Evolutionary conservation across 1,140 invertebrate species (phyloP).

Genomic region (Thaumatotibia leucotreta): DNA sequence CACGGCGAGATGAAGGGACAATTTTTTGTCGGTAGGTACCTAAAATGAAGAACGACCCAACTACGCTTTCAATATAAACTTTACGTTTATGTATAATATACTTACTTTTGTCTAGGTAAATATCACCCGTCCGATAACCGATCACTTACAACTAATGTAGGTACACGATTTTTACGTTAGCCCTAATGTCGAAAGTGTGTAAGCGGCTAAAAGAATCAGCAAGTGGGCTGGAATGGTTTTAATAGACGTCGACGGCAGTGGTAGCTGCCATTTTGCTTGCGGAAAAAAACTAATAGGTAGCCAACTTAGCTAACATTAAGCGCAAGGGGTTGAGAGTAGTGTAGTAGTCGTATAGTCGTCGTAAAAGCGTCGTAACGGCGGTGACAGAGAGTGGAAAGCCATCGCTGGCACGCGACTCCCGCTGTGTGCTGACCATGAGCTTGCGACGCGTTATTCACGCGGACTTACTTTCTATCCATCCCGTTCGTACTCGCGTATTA

Average conservation of each 20-base stretch:
- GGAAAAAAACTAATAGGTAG: constrained; percentile 51
- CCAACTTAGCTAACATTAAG: constrained; percentile 45
- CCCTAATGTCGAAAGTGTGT: constrained; percentile 36
- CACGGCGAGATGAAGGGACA: too few relatives aligned
- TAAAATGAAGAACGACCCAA: too few relatives aligned
- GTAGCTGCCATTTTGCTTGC: constrained; percentile 37
- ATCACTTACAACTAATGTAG: not conserved
- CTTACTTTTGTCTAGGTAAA: not conserved
- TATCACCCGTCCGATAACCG: not conserved
- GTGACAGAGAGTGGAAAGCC: constrained; percentile 41
- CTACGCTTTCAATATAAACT: too few relatives aligned
- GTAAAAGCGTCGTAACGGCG: constrained; percentile 43
- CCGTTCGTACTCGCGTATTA: too few relatives aligned
- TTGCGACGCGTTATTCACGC: too few relatives aligned
- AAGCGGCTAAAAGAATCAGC: constrained; percentile 41
- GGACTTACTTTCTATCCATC: too few relatives aligned
- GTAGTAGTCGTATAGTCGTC: constrained; percentile 31
- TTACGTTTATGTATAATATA: too few relatives aligned
- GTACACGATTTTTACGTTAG: constrained; percentile 15
- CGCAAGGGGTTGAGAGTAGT: constrained; percentile 39
- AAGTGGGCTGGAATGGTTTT: constrained; percentile 29
- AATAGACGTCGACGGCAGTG: constrained; percentile 16
- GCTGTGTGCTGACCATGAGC: too few relatives aligned
- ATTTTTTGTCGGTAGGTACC: too few relatives aligned
- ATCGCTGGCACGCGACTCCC: constrained; percentile 50